A percentile compares a stretch with the other conserved stretches of the same genome.
These are phyloP conservation scores for Lithosia quadra DNA, from an alignment of 2,888 invertebrate genomes.

Conservation along the genomic window DNA sequence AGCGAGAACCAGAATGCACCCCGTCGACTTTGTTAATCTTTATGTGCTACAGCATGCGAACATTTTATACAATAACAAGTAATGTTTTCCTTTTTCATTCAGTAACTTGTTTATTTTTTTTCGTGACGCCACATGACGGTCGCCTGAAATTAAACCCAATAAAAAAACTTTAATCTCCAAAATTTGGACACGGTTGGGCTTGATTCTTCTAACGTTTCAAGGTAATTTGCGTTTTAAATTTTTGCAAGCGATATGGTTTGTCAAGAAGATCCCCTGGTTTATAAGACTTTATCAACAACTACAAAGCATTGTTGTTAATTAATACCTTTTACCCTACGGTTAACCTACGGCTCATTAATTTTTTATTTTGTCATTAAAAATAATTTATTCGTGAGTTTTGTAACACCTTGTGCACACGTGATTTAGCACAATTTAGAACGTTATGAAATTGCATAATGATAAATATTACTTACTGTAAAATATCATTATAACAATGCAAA, in stretches of 20 bases:
- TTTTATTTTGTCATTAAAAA: constrained; percentile 1
- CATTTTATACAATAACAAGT: constrained; percentile 73
- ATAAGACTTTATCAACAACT: constrained; percentile 1
- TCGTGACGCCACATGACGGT: constrained; percentile 58
- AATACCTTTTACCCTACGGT: too few relatives aligned
- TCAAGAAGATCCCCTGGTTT: neutral
- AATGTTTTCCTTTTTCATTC: constrained; percentile 67
- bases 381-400: neutral
- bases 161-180: constrained; percentile 54
- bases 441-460: neutral
- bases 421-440: neutral
- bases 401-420: neutral
- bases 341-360: neutral
- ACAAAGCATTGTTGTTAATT: neutral
- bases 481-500: neutral
- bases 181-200: constrained; percentile 37
- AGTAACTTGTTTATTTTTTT: constrained; percentile 60
- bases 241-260: neutral
- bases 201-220: constrained; percentile 7
- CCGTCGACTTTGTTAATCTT: constrained; percentile 74
- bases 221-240: neutral
- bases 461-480: neutral
- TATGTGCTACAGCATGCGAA: constrained; percentile 66
- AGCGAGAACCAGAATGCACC: constrained; percentile 79
- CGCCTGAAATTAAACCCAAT: constrained; percentile 65